Evolutionary conservation across 1,140 invertebrate species (phyloP), one percentile per base, ranked within the genome.

Genomic region (Scaptodrosophila lebanonensis): DNA sequence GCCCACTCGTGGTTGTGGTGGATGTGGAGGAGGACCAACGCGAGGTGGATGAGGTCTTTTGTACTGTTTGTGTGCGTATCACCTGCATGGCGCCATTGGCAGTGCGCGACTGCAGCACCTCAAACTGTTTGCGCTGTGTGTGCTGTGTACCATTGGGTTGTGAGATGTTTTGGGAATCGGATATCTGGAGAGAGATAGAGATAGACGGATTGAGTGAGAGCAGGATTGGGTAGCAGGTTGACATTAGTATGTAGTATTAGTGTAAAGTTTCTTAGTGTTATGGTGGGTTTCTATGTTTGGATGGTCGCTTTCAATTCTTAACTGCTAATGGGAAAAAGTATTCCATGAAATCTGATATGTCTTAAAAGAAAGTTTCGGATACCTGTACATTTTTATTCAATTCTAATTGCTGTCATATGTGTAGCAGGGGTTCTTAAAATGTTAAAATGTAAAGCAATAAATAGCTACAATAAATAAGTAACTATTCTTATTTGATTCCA

Each of bases 21-120:
- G 82, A 84, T 56, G 75, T 66, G 50, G 77, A 60, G 49, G 69
- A 68, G 68, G 86, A 86, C 53, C 72, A 84, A 42, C 86, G 85
- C 85, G 88, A 88, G 44, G 87, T 84, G 59, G 88, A 89, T 57
- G 87, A 88, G 51, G 87, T 86, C 48, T 83, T 86, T 68, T 86
- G 82, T 36, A 89, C 87, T 39, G 88, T 89, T 47, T 89, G 88
- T 32, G 88, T 87, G 75, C 88, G 88, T 67, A 89, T 88, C 49
- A 89, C 88, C 69, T 89, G 88, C 67, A 89, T 72, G 45, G 85
- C 84, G 45, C 88, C 88, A 50, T 87, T 88, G 43, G 88, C 86
- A 52, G 88, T 86, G 51, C 85, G 87, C 32, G 86, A 85, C 61
- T 88, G 87, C 53, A 89, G 86, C 44, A 89, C 88, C 77, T 89